Evolutionary conservation across 2,888 invertebrate genomes (phyloP), one percentile per base, ranked within the genome.

Genomic region (Brachypalpus laphriformis): DNA sequence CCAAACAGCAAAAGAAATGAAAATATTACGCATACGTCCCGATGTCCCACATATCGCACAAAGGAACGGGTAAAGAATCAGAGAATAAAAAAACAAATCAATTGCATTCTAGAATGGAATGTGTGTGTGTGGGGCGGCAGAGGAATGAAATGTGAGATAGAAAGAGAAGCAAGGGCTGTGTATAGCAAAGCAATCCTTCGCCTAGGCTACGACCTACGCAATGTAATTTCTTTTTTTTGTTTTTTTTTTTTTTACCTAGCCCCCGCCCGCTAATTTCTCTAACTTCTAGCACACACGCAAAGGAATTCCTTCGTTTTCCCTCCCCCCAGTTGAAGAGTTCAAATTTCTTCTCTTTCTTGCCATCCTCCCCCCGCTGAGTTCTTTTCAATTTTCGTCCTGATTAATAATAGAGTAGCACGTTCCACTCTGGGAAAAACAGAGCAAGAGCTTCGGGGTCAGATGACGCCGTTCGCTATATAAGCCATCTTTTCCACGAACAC

Each of bases 331-430:
- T 42, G 47, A 71, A 57, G 25, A 47, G 45, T 47, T 70, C 68
- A 31, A 42, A 57, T 71, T 57, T 57, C 57, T 14, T 16, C 34
- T 11, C 9, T 6, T 7, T n/a, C 47, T 18, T 25, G 25, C 25
- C 25, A 4, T 25, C n/a, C 16, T 5, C 28, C 61, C 18, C 40
- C 49, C 40, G 51, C n/a, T 9, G 75, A 54, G 68, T 63, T 70
- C 22, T 45, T 49, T 74, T 80, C 65, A 81, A 80, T 81, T 28
- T 70, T 81, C 54, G 65, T 59, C 75, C 70, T 81, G 74, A 81
- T 85, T 81, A 80, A 85, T 75, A 85, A 80, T 75, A 49, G 49
- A 68, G 80, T 65, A 75, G 75, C 57, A 68, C 74, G 63, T 68
- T 80, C 11, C 31, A 61, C 51, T 51, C 18, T 47, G 28, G 40